A percentile compares a stretch with the other conserved stretches of the same genome.
Conservation (phyloP, 2,797 vertebrate species). For the Distichodus sexfasciatus region DNA sequence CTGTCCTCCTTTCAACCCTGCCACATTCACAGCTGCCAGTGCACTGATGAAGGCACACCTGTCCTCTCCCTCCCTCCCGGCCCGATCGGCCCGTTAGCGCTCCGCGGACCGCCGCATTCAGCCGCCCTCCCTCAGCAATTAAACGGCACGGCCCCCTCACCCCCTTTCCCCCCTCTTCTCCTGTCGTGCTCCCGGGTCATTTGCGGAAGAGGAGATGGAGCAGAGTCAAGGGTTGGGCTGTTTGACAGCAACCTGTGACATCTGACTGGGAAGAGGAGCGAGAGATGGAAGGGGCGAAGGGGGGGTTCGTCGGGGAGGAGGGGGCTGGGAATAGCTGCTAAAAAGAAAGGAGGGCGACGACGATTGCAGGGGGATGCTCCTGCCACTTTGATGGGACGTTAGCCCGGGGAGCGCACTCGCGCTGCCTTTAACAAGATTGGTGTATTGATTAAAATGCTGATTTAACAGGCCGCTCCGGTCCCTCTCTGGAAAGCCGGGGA, state of each 20-base stretch:
- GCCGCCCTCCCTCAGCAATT: conserved; percentile 75
- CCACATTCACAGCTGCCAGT: conserved; percentile 79
- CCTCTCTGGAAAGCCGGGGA: conserved; percentile 69
- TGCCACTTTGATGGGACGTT: conserved; percentile 75
- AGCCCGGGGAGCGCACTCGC: conserved; percentile 78
- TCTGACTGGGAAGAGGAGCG: conserved; percentile 51
- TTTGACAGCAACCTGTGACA: conserved; percentile 64
- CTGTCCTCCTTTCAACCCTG: conserved; percentile 51
- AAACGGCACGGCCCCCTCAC: conserved; percentile 69
- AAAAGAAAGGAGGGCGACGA: conserved; percentile 33
- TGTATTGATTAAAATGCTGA: conserved; percentile 98
- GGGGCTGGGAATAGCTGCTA: conserved; percentile 25
- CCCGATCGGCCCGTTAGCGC: conserved; percentile 65
- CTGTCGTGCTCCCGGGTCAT: conserved; percentile 70
- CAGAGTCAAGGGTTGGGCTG: conserved; percentile 54
- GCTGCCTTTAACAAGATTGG: conserved; percentile 95
- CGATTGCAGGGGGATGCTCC: conserved; percentile 53
- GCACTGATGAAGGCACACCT: conserved; percentile 80
- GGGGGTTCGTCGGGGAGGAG: no score
- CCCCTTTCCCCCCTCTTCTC: no score
- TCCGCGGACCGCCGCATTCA: conserved; percentile 74
- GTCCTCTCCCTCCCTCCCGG: conserved; percentile 60
- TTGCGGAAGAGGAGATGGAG: conserved; percentile 60
- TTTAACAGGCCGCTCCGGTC: conserved; percentile 84
- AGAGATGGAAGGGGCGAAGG: no score